A percentile compares a stretch with the other conserved stretches of the same genome.
Evolutionary conservation across 2,888 invertebrate genomes (phyloP).

Genomic region (Kuschelorhynchus macadamiae): DNA sequence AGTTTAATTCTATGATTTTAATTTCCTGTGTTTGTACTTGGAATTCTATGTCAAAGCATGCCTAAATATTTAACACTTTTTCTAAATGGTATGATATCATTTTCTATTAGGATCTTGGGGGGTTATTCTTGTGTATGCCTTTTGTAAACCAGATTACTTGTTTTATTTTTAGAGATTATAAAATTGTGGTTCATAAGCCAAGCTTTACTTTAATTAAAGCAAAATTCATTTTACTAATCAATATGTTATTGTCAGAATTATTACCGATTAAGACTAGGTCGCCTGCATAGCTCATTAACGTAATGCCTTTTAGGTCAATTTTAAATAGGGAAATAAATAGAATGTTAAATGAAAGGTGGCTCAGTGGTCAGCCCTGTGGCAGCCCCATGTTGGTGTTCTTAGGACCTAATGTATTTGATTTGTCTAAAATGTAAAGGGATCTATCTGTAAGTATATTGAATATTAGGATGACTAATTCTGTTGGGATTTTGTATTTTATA

Average conservation of each 20-base stretch:
- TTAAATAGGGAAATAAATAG: too few species aligned
- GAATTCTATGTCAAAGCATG: not conserved
- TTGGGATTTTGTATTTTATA: too few species aligned
- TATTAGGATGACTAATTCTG: too few species aligned
- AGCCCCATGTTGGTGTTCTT: too few species aligned
- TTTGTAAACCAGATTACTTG: not conserved
- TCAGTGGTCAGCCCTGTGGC: not conserved
- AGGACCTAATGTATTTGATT: too few species aligned
- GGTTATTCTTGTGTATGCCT: not conserved
- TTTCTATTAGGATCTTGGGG: not conserved
- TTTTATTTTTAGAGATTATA: not conserved
- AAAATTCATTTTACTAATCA: not conserved
- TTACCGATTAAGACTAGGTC: too few species aligned
- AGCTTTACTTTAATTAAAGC: not conserved
- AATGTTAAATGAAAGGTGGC: not conserved
- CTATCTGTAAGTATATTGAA: too few species aligned
- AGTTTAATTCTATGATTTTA: not conserved
- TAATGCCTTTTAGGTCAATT: too few species aligned
- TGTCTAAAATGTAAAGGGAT: too few species aligned
- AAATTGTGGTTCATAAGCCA: not conserved
- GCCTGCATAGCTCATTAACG: too few species aligned
- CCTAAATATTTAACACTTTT: slow-evolving; percentile 3
- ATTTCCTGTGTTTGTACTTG: not conserved
- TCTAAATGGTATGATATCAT: not conserved
- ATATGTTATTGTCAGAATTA: not conserved